Conservation (phyloP, 2,888 invertebrate genomes). For the Lithophane ornitopus region DNA sequence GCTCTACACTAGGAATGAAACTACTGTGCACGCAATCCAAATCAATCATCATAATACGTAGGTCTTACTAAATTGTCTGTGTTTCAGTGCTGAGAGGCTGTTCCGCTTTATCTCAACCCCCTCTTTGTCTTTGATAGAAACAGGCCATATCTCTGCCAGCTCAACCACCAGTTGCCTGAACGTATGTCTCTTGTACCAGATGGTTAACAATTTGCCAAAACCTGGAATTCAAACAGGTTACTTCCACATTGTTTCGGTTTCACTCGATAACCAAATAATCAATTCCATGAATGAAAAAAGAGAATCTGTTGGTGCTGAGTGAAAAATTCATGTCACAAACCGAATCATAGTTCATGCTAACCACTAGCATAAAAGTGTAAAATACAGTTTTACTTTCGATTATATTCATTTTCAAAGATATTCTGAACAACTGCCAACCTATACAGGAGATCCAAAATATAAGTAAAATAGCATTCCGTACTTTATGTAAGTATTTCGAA, state of each 20-base stretch:
- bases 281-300: background rate
- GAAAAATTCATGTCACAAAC: background rate
- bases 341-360: background rate
- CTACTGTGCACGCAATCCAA: background rate
- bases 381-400: background rate
- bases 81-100: slow-evolving; percentile 76
- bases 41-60: background rate
- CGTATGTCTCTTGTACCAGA: slow-evolving; percentile 80
- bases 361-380: background rate
- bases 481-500: slow-evolving; percentile 26
- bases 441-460: slow-evolving; percentile 12
- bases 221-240: slow-evolving; percentile 70
- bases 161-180: slow-evolving; percentile 80
- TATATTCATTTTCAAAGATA: background rate
- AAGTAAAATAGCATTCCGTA: slow-evolving; percentile 22
- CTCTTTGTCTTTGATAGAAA: slow-evolving; percentile 71
- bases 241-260: slow-evolving; percentile 5
- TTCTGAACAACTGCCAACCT: background rate
- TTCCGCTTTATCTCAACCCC: slow-evolving; percentile 76
- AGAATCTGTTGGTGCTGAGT: background rate
- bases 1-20: background rate
- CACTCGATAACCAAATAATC: background rate
- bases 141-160: slow-evolving; percentile 82
- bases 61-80: slow-evolving; percentile 75
- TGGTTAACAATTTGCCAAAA: slow-evolving; percentile 79